phyloP scores from a whole-genome alignment of 2,113 vertebrate genomes.

The Eira barbara region DNA sequence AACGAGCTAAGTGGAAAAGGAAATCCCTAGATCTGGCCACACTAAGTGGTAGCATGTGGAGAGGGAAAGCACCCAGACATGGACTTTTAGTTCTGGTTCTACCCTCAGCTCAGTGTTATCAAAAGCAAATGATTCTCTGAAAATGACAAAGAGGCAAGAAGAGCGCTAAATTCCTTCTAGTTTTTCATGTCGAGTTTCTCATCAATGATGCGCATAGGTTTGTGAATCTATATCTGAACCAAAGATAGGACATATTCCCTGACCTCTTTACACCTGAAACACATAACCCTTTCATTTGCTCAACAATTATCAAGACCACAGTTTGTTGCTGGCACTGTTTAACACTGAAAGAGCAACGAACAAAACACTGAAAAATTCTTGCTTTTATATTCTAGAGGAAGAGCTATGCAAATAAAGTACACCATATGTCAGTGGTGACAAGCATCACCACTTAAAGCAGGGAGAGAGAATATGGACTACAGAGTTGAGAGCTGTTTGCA shows the following conservation, averaged over 20 bases:
- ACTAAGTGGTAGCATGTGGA: neutral
- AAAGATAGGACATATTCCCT: neutral
- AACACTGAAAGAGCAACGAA: neutral
- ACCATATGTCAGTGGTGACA: neutral
- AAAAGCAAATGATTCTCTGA: slow-evolving; percentile 10
- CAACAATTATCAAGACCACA: neutral
- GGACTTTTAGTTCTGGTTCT: neutral
- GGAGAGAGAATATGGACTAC: neutral
- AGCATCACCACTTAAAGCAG: neutral
- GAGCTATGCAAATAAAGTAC: neutral
- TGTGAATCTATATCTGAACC: neutral
- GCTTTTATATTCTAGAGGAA: neutral
- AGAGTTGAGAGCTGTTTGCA: neutral
- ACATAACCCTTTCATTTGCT: neutral
- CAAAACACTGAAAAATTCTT: neutral
- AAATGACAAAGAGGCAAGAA: neutral
- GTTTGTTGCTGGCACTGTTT: neutral
- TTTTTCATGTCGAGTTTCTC: neutral
- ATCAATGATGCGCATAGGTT: neutral
- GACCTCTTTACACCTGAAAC: neutral
- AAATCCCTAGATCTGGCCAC: neutral
- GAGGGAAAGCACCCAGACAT: neutral
- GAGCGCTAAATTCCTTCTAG: neutral
- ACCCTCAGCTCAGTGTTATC: neutral
- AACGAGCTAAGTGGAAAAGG: slow-evolving; percentile 1